Conservation (phyloP, 2,888 invertebrate genomes). For the Andrena minutula region DNA sequence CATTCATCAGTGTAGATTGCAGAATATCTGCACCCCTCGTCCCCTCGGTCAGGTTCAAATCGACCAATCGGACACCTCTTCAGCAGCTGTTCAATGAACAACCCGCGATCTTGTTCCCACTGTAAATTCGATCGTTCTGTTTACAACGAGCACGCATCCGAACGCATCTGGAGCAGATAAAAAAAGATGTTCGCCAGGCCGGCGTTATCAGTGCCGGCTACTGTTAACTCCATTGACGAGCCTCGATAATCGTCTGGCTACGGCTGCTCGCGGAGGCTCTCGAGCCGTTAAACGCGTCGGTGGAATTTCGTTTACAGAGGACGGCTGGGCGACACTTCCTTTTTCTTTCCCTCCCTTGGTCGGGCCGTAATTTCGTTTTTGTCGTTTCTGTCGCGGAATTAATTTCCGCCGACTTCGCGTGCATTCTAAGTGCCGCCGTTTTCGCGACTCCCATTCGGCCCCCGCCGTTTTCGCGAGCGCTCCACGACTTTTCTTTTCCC, state of each 20-base stretch:
- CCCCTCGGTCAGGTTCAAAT: neutral
- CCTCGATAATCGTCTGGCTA: neutral
- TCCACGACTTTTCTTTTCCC: neutral
- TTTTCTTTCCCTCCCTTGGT: conserved; percentile 8
- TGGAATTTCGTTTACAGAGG: conserved; percentile 16
- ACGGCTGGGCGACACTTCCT: conserved; percentile 22
- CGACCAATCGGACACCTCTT: neutral
- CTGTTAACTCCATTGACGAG: conserved; percentile 57
- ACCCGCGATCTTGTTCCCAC: conserved; percentile 9
- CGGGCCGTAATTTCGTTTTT: conserved; percentile 24
- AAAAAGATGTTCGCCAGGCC: conserved; percentile 59
- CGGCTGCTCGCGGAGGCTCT: conserved; percentile 1
- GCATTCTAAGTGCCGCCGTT: conserved; percentile 12
- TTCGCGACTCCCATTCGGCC: neutral
- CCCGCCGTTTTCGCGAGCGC: neutral
- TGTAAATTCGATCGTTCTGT: conserved; percentile 5
- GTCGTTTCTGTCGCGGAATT: conserved; percentile 5
- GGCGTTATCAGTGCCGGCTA: conserved; percentile 49
- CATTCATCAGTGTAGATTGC: neutral
- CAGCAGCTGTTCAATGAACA: neutral
- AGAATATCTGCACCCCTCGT: neutral
- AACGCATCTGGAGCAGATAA: conserved; percentile 42
- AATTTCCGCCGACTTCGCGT: conserved; percentile 43
- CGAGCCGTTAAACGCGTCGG: neutral
- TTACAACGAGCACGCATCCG: conserved; percentile 4